Evolutionary conservation across 2,113 vertebrate species (phyloP), one percentile per base, ranked within the genome.

Genomic region (Dendropsophus ebraccatus): DNA sequence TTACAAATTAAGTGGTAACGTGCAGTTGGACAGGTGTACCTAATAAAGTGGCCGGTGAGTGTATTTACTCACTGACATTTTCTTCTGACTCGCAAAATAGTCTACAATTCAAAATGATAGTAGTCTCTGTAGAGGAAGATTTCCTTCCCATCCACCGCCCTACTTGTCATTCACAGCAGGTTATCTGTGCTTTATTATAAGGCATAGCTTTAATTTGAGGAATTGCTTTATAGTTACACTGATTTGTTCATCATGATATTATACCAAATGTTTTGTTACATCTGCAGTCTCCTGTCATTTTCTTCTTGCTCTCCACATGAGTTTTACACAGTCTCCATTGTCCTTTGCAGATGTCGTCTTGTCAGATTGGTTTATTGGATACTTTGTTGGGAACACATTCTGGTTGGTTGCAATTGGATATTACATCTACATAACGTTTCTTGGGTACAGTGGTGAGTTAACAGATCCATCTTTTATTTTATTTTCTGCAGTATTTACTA

Each of bases 401-500:
- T 99, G 98, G 98, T 89, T 99, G 87, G 92, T 97, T 78, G 96
- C 97, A 13, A 96, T 99, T 0, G 90, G 97, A 88, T 99, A 99
- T 90, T 99, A 99, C 87, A 93, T 99, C 87, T 99, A 99, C 19
- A 97, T 99, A 89, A 99, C 98, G 32, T 99, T 99, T 91, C 94
- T 99, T 30, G 98, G 98, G 25, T 99, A 99, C 90, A 99, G 95
- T 11, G 97, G 98, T 99, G 88, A 95, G 96, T 94, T 75, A 37
- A 0, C 0, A n/a, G 32, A 11, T 77, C 50, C 5, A 2, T 0
- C 19, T 50, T 28, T 50, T 16, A 8, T 52, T 3, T 69, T 21
- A 10, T 41, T 41, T 3, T 41, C 4, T 41, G 41, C 41, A 5
- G 41, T 41, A 8, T 41, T 41, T 41, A 41, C 41, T 41, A 3